These are phyloP conservation scores for Leucozona laternaria DNA, from an alignment of 2,888 invertebrate species.

Conservation along the genomic window DNA sequence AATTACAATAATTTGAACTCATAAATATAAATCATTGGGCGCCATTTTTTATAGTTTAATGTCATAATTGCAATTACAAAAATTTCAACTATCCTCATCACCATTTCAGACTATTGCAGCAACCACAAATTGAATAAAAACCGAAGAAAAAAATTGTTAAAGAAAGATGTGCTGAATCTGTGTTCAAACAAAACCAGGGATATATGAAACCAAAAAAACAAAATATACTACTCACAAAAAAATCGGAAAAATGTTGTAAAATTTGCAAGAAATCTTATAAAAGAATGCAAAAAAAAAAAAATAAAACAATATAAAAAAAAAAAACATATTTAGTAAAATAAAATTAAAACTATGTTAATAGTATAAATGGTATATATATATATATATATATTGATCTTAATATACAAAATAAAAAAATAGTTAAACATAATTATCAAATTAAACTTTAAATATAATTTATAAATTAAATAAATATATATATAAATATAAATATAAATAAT, in stretches of 20 bases:
- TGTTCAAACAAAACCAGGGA: constrained; percentile 75
- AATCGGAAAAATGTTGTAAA: constrained; percentile 67
- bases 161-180: constrained; percentile 75
- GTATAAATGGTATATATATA: constrained; percentile 66
- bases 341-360: constrained; percentile 76
- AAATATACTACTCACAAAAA: constrained; percentile 63
- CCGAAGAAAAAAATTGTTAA: constrained; percentile 37
- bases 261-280: constrained; percentile 46
- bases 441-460: constrained; percentile 68
- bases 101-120: constrained; percentile 43
- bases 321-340: constrained; percentile 59
- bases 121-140: constrained; percentile 37
- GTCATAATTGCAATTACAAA: not conserved
- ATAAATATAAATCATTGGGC: no score
- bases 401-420: constrained; percentile 60
- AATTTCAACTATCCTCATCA: not conserved
- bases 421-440: constrained; percentile 75
- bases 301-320: constrained; percentile 68
- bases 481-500: constrained; percentile 63
- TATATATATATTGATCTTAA: constrained; percentile 74
- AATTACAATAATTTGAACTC: no score
- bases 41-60: not conserved
- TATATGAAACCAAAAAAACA: constrained; percentile 62
- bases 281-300: constrained; percentile 52
- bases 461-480: constrained; percentile 52